Conservation (phyloP, 2,797 vertebrate genomes). For the Xenops minutus region DNA sequence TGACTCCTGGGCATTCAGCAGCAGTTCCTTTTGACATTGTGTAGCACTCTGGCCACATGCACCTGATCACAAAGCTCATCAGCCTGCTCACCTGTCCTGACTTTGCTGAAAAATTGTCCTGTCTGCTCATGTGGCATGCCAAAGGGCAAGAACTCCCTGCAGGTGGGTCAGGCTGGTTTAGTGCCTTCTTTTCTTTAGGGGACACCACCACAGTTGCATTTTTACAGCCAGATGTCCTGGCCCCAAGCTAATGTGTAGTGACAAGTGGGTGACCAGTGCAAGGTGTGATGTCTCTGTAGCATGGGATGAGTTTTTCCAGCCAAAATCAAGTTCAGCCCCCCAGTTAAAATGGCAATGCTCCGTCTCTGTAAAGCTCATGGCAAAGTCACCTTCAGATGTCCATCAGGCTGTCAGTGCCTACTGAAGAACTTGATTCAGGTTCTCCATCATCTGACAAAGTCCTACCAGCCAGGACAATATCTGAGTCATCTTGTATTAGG, state of each 20-base stretch:
- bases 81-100: background rate
- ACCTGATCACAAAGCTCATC: background rate
- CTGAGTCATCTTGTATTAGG: background rate
- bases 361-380: background rate
- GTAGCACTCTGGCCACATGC: background rate
- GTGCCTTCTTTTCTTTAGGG: background rate
- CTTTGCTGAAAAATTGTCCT: background rate
- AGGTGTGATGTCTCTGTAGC: background rate
- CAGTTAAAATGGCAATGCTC: background rate
- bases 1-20: background rate
- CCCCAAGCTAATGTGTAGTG: background rate
- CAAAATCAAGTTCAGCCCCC: background rate
- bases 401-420: background rate
- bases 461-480: background rate
- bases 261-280: background rate
- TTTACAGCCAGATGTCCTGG: background rate
- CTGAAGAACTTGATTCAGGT: background rate
- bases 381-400: background rate
- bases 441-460: background rate
- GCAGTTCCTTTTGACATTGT: background rate
- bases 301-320: background rate
- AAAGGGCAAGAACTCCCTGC: background rate
- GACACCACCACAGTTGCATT: background rate
- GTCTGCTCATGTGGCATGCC: accelerated
- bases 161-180: background rate